phyloP scores from a whole-genome alignment of 2,113 vertebrate species.

The Lampris megalopsis region DNA sequence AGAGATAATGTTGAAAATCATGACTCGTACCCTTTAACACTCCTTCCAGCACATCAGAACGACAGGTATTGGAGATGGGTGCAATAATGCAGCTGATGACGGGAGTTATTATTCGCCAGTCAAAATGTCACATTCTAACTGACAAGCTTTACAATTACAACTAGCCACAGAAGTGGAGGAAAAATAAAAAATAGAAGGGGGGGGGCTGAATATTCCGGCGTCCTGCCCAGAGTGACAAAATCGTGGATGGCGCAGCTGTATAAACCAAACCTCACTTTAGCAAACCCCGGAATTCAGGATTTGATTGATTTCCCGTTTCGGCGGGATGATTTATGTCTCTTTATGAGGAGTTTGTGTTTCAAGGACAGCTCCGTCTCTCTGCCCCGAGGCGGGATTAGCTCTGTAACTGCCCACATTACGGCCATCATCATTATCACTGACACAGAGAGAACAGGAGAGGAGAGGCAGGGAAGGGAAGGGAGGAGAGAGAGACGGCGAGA shows the following conservation, averaged over 20 bases:
- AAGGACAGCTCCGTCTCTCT: slow-evolving; percentile 1
- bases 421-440: neutral
- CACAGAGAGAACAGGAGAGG: neutral
- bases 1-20: no score
- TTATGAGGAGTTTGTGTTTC: slow-evolving; percentile 1
- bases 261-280: neutral
- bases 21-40: no score
- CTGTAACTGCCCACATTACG: neutral
- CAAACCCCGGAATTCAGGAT: neutral
- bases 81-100: no score
- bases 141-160: no score
- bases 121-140: no score
- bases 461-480: neutral
- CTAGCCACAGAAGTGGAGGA: no score
- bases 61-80: no score
- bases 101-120: no score
- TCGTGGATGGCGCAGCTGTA: neutral
- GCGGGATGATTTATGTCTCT: neutral
- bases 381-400: slow-evolving; percentile 1
- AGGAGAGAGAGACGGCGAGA: neutral
- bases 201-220: no score
- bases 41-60: no score
- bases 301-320: neutral
- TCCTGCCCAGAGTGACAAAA: no score
- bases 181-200: no score